Evolutionary conservation across 2,888 invertebrate genomes (phyloP), one percentile per base, ranked within the genome.

Genomic region (Pristionchus japonicus): DNA sequence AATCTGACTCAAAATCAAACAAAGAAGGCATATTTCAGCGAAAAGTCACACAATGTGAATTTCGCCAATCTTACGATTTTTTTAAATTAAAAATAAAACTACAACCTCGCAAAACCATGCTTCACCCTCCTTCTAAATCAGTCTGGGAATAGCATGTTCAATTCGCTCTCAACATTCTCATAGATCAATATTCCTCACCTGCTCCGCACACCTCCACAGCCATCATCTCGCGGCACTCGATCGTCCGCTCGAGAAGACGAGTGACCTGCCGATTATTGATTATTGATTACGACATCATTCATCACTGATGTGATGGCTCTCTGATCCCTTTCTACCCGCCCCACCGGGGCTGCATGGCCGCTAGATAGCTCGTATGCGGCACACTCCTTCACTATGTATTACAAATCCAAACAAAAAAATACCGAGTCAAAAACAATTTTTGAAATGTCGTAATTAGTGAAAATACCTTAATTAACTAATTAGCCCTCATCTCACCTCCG

Each of bases 191-290:
- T n/a, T n/a, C 3, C 61, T 85, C 57, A 64, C 64, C 47, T 17
- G 27, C 61, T 6, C 23, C 61, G 40, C 64, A 85, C 86, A 86
- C 67, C 34, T 86, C 86, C 34, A 86, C 70, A 3, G 86, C 86
- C 86, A 86, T 86, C 70, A 86, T 86, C 47, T 86, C 86, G 6
- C 70, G 47, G 34, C 49, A 37, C 49, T 47, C 49, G 34, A 70
- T 57, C 34, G 67, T 86, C 70, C 49, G 43, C 49, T 86, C 86
- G 47, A 86, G 31, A 49, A 86, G 57, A 34, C 49, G 34, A 17
- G 85, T 61, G 43, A 77, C 77, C 77, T 77, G 47, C 52, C 23
- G n/a, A 77, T 37, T 77, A 77, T 77, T 47, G 77, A 77, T 77
- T 43, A 47, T 17, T 47, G 43, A 27, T 43, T 43, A 77, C 37